Base-by-base conservation (phyloP, 2,797 vertebrate species). In the Tokudaia muenninki region DNA sequence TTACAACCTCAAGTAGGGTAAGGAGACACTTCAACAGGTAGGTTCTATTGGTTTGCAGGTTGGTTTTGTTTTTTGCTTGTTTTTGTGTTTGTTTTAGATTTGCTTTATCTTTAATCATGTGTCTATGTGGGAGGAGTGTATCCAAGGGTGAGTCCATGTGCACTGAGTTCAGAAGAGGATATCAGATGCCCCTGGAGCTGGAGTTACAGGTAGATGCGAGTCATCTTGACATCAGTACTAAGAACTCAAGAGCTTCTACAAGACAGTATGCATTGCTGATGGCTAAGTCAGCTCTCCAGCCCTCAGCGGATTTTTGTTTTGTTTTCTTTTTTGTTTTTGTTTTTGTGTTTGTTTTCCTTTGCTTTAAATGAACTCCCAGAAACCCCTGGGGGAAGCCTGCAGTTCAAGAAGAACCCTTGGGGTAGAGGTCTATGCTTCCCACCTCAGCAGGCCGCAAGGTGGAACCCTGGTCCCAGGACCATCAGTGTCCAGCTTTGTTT, bases 311-410 rank as follows among this genome's bases (percentile, higher is more conserved):
- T 47, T 77, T 77, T 26, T 16, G n/a, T 41, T 59, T 78, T n/a
- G 1, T 52, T 52, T n/a, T 50, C 41, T 41, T 34, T n/a, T 92
- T 93, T 79, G 59, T 61, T 96, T 94, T 47, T 6, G 4, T 61
- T 50, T 29, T 41, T 31, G 0, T 50, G 50, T 52, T 8, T 52
- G 50, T 37, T 95, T 95, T 92, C 83, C 74, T 61, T 96, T 95
- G 50, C 67, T 91, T 81, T 83, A 34, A 47, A n/a, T 37, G 59
- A 81, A 31, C 34, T 84, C 24, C 31, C 5, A 41, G 84, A 50
- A 83, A 88, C 37, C 47, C 61, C 13, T 75, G 31, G 44, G 47
- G 52, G 89, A 95, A 91, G 74, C 0, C 55, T 19, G 1, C 0
- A 5, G 17, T n/a, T 77, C 14, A 91, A 1, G 10, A 0, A 6